These are phyloP conservation scores for Hemicentrotus pulcherrimus DNA, from an alignment of 35 echinoderm and acorn worm genomes.

Conservation along the genomic window DNA sequence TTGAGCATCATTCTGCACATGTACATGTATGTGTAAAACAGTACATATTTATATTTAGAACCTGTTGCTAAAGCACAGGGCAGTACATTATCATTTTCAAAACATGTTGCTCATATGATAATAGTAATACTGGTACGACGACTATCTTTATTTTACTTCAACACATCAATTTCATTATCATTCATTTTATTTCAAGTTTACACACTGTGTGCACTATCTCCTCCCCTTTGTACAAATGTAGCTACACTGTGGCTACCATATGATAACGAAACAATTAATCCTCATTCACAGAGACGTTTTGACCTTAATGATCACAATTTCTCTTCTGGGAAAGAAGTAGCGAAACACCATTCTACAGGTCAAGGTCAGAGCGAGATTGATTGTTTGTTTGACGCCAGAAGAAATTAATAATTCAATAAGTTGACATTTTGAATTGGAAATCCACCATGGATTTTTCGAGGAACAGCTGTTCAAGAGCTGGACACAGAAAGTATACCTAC, in stretches of 20 bases:
- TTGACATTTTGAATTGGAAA: background rate
- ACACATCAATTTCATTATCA: background rate
- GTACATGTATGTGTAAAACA: background rate
- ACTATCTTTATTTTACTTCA: background rate
- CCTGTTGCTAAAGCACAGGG: background rate
- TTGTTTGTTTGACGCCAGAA: background rate
- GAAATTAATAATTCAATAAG: background rate
- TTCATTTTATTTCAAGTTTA: too few relatives aligned
- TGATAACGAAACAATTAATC: too few relatives aligned
- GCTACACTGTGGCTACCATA: too few relatives aligned
- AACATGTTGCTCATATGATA: background rate
- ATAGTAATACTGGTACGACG: background rate
- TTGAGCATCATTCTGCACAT: too few relatives aligned
- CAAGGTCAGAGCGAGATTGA: background rate
- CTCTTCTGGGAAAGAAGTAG: too few relatives aligned
- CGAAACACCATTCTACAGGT: background rate
- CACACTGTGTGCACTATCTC: too few relatives aligned
- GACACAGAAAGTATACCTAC: background rate
- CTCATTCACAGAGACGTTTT: too few relatives aligned
- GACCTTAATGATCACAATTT: too few relatives aligned
- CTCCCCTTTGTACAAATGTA: too few relatives aligned
- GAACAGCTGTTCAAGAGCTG: background rate
- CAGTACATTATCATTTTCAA: background rate
- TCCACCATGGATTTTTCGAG: background rate
- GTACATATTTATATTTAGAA: background rate